Evolutionary conservation across 2,113 vertebrate species (phyloP).

Genomic region (Nasalis larvatus): DNA sequence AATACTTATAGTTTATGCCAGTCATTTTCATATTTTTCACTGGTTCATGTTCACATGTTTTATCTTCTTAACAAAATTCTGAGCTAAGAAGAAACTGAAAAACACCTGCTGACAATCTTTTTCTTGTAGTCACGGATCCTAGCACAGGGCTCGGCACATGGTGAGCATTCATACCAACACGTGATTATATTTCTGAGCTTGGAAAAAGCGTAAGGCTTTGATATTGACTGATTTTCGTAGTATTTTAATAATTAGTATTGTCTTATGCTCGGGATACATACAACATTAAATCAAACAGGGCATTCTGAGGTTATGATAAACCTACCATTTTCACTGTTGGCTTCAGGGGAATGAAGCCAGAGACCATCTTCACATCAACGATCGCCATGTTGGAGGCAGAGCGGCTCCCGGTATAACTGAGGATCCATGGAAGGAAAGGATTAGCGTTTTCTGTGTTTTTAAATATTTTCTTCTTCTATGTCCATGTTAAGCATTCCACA

Average conservation of each 20-base stretch:
- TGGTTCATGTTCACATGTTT: not conserved
- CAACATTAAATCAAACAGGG: not conserved
- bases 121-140: not conserved
- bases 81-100: not conserved
- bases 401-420: constrained; percentile 79
- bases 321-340: constrained; percentile 75
- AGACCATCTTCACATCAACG: constrained; percentile 82
- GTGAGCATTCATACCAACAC: not conserved
- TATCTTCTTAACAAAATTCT: not conserved
- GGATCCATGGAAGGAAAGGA: not conserved
- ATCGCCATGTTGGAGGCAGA: constrained; percentile 81
- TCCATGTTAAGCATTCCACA: not conserved
- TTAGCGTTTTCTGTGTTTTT: not conserved
- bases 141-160: not conserved
- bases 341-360: constrained; percentile 78
- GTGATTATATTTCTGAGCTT: constrained; percentile 7
- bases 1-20: not conserved
- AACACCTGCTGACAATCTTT: not conserved
- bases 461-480: not conserved
- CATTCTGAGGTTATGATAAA: not conserved
- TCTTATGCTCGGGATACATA: not conserved
- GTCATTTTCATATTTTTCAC: not conserved
- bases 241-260: not conserved
- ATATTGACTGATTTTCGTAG: not conserved
- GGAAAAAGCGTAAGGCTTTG: not conserved